Evolutionary conservation across 2,888 invertebrate genomes (phyloP).

Genomic region (Sphaerophoria rueppellii): DNA sequence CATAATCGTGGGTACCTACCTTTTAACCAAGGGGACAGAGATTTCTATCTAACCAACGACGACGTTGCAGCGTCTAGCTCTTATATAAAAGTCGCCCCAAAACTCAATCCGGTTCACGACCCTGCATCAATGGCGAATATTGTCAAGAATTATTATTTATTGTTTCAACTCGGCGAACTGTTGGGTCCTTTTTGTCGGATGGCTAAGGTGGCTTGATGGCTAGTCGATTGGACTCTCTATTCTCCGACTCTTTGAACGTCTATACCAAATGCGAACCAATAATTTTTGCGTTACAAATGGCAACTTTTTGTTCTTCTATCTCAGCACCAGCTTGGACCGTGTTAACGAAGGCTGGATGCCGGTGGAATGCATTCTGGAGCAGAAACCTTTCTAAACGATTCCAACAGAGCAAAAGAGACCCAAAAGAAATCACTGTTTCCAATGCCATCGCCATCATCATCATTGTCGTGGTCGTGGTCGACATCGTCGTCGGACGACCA

Average conservation of each 20-base stretch:
- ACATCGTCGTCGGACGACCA: constrained; percentile 42
- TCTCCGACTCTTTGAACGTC: constrained; percentile 11
- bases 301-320: constrained; percentile 20
- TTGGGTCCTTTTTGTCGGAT: constrained; percentile 43
- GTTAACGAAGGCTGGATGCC: not conserved
- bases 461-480: constrained; percentile 35
- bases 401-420: constrained; percentile 6
- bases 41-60: constrained; percentile 29
- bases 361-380: constrained; percentile 45
- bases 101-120: constrained; percentile 68
- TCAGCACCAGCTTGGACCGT: constrained; percentile 27
- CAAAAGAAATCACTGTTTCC: constrained; percentile 55
- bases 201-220: constrained; percentile 8
- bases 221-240: not conserved
- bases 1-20: constrained; percentile 1
- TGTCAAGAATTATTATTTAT: constrained; percentile 71
- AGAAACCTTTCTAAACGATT: constrained; percentile 43
- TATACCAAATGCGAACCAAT: constrained; percentile 25
- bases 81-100: constrained; percentile 55
- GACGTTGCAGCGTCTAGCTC: constrained; percentile 10
- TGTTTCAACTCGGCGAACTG: constrained; percentile 42
- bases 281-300: constrained; percentile 69
- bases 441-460: constrained; percentile 36
- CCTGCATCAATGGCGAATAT: constrained; percentile 61
- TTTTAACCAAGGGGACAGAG: constrained; percentile 32